These are phyloP conservation scores for Xestia c-nigrum DNA, from an alignment of 2,888 invertebrate species.

Conservation along the genomic window DNA sequence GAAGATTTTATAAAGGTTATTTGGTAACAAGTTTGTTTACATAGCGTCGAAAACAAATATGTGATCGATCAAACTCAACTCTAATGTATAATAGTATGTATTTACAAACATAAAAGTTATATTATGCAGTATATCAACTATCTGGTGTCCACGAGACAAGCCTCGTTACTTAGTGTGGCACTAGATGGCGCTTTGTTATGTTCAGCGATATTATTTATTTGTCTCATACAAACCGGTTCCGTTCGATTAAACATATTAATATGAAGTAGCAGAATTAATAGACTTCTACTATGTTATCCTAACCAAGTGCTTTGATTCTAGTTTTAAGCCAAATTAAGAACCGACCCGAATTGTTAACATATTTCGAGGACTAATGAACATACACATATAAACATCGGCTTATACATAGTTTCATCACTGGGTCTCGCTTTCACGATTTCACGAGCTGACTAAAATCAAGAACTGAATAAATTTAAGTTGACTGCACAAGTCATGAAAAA, in stretches of 20 bases:
- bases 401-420: not conserved
- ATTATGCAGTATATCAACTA: too few relatives aligned
- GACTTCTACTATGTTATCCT: not conserved
- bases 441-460: not conserved
- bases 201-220: too few relatives aligned
- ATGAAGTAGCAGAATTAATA: not conserved
- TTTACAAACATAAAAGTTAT: too few relatives aligned
- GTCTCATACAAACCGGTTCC: not conserved
- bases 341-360: not conserved
- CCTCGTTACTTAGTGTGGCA: too few relatives aligned
- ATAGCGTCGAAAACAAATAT: not conserved
- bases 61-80: not conserved
- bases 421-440: too few relatives aligned
- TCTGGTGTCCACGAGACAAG: too few relatives aligned
- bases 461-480: not conserved
- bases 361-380: too few relatives aligned
- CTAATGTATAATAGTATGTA: too few relatives aligned
- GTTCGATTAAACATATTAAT: too few relatives aligned
- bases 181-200: too few relatives aligned
- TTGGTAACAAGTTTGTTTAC: not conserved
- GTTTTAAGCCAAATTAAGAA: not conserved
- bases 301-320: not conserved
- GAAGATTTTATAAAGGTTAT: conserved; percentile 52
- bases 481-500: not conserved
- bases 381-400: too few relatives aligned